phyloP scores from a whole-genome alignment of 2,888 invertebrate genomes.

The Drosophila limbata region DNA sequence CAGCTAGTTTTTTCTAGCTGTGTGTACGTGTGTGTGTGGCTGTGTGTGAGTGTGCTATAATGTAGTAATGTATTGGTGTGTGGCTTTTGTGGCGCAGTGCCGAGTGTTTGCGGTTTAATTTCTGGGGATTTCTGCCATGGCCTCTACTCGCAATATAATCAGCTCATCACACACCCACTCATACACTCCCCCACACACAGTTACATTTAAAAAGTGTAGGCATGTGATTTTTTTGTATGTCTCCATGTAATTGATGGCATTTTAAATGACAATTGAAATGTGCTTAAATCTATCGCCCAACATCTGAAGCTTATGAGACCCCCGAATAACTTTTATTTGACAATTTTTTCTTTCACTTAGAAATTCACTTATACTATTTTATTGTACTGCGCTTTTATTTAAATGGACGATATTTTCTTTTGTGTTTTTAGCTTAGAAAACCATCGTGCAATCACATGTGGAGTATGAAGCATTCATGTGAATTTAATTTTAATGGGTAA shows the following conservation, averaged over 20 bases:
- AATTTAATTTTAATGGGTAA: too few species aligned
- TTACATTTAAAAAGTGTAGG: not conserved
- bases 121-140: constrained; percentile 41
- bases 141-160: constrained; percentile 27
- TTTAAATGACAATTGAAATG: constrained; percentile 48
- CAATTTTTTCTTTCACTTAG: not conserved
- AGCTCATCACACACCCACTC: constrained; percentile 12
- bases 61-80: constrained; percentile 10
- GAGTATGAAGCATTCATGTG: too few species aligned
- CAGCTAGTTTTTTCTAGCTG: constrained; percentile 19
- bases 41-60: not conserved
- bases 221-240: constrained; percentile 6
- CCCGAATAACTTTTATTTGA: not conserved
- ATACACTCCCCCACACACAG: not conserved
- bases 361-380: too few species aligned
- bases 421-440: not conserved
- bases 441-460: not conserved
- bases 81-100: constrained; percentile 39
- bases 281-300: constrained; percentile 12
- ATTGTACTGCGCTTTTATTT: not conserved
- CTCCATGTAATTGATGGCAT: constrained; percentile 32
- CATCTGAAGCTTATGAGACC: not conserved
- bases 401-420: not conserved
- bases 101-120: constrained; percentile 62
- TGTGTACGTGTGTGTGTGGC: not conserved